A percentile compares a stretch with the other conserved stretches of the same genome.
Conservation (phyloP, 2,888 invertebrate genomes). For the Euzetes globulus region DNA sequence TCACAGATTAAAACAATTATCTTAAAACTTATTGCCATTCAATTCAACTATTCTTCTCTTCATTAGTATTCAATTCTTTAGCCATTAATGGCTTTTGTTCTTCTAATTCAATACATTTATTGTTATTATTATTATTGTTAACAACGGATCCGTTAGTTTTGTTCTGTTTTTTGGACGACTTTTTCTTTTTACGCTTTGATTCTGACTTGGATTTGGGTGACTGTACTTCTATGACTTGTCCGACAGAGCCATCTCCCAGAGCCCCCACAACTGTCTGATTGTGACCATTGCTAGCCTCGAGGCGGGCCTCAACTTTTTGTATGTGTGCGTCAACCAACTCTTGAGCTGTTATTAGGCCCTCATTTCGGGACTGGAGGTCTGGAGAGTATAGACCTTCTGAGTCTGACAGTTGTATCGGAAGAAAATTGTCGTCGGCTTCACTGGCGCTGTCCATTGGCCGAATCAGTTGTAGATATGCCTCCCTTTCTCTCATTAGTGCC, state of each 20-base stretch:
- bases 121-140: not conserved
- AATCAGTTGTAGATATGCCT: slow-evolving; percentile 19
- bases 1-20: not conserved
- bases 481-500: slow-evolving; percentile 21
- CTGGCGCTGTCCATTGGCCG: slow-evolving; percentile 38
- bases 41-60: not conserved
- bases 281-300: not conserved
- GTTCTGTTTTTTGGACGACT: slow-evolving; percentile 8
- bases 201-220: not conserved
- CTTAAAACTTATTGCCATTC: not conserved
- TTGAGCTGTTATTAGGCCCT: not conserved
- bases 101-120: not conserved
- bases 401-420: slow-evolving; percentile 40
- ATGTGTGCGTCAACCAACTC: slow-evolving; percentile 1
- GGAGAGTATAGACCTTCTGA: slow-evolving; percentile 33
- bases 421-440: slow-evolving; percentile 35
- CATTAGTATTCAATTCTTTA: not conserved
- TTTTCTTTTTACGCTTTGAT: slow-evolving; percentile 8
- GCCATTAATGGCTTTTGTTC: slow-evolving; percentile 14
- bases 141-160: not conserved
- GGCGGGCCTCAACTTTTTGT: not conserved
- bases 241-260: not conserved
- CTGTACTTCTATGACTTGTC: not conserved
- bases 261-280: not conserved
- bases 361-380: not conserved